Conservation (phyloP, 2,113 vertebrate genomes). For the Zingel zingel region DNA sequence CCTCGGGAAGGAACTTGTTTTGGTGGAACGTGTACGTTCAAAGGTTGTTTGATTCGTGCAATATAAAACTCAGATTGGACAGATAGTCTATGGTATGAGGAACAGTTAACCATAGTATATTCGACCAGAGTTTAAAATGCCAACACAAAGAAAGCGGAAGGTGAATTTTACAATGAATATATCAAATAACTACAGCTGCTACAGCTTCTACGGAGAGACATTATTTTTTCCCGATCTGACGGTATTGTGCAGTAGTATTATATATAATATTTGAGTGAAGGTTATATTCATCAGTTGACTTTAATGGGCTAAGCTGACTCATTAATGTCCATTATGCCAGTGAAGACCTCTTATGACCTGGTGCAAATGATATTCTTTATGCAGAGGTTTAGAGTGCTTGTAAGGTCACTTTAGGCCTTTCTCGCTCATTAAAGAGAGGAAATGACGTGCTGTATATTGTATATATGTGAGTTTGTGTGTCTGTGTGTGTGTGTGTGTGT, state of each 20-base stretch:
- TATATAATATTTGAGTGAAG: slow-evolving; percentile 38
- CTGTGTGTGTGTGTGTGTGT: slow-evolving; percentile 1
- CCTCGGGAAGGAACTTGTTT: too few relatives aligned
- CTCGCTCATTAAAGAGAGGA: background rate
- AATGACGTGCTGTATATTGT: background rate
- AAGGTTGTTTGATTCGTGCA: too few relatives aligned
- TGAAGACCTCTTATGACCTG: slow-evolving; percentile 40
- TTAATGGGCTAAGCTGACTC: slow-evolving; percentile 8
- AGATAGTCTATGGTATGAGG: too few relatives aligned
- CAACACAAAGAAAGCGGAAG: too few relatives aligned
- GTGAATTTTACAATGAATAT: background rate
- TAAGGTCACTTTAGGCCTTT: slow-evolving; percentile 1
- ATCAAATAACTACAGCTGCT: slow-evolving; percentile 13
- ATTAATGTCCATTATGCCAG: slow-evolving; percentile 44
- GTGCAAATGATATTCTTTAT: slow-evolving; percentile 46
- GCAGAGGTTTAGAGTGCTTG: slow-evolving; percentile 14
- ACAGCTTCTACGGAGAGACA: background rate
- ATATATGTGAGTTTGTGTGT: background rate
- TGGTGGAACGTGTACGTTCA: too few relatives aligned
- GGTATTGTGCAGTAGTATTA: slow-evolving; percentile 44
- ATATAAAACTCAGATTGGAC: too few relatives aligned
- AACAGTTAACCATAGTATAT: too few relatives aligned
- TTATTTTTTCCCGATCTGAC: slow-evolving; percentile 5
- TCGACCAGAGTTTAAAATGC: too few relatives aligned
- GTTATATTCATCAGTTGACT: slow-evolving; percentile 49